These are phyloP conservation scores for Lycocerus yunnanus DNA, from an alignment of 2,888 invertebrate species.

Conservation along the genomic window DNA sequence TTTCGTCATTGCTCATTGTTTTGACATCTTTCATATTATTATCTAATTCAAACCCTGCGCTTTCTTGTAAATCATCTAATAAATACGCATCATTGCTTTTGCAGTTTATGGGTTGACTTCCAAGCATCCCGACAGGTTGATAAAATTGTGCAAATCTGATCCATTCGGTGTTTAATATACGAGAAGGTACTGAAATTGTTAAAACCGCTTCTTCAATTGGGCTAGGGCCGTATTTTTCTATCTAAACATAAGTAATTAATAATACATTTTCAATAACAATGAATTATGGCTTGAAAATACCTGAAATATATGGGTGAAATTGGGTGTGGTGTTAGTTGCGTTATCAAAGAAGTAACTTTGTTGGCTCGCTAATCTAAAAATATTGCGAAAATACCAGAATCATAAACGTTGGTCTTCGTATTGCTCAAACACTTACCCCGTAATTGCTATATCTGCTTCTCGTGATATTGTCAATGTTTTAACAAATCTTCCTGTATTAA, in stretches of 20 bases:
- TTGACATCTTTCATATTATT: not conserved
- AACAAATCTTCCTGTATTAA: conserved; percentile 34
- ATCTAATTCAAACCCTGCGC: not conserved
- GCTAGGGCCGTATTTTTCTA: conserved; percentile 52
- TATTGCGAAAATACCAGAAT: not conserved
- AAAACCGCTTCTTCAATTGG: conserved; percentile 50
- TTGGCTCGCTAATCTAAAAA: conserved; percentile 49
- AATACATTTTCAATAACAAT: not conserved
- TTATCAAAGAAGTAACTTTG: conserved; percentile 49
- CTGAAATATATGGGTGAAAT: conserved; percentile 43
- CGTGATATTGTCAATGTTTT: conserved; percentile 43
- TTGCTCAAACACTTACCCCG: conserved; percentile 47
- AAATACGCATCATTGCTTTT: conserved; percentile 35
- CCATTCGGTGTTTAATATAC: conserved; percentile 20
- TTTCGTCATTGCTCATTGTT: not conserved
- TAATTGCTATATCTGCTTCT: conserved; percentile 49
- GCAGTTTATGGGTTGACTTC: conserved; percentile 43
- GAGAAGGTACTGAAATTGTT: conserved; percentile 48
- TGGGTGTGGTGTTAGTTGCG: conserved; percentile 35
- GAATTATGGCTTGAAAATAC: conserved; percentile 29
- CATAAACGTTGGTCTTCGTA: not conserved
- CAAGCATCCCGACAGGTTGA: conserved; percentile 36
- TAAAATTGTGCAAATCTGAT: conserved; percentile 37
- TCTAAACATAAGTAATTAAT: conserved; percentile 13
- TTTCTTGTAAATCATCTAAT: conserved; percentile 18